These are phyloP conservation scores for Gavia stellata DNA, from an alignment of 2,113 vertebrate genomes.

Conservation along the genomic window DNA sequence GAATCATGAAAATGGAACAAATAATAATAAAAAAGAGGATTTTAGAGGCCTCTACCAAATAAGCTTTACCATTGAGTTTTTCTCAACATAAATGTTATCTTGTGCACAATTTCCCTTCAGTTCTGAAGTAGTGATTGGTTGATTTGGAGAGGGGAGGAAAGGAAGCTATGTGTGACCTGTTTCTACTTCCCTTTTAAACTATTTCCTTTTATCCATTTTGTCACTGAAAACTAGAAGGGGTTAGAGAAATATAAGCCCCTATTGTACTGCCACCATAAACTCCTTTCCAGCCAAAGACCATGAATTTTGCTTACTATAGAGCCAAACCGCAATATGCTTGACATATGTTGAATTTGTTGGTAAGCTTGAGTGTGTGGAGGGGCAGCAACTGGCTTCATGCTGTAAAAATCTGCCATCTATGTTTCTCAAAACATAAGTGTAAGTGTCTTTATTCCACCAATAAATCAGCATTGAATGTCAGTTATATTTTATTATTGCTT, in stretches of 20 bases:
- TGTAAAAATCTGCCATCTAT: not conserved
- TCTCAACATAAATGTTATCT: not conserved
- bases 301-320: not conserved
- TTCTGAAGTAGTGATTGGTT: not conserved
- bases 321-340: not conserved
- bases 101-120: not conserved
- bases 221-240: not conserved
- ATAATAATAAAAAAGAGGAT: not conserved
- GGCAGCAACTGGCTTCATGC: not conserved
- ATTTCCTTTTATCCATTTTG: not conserved
- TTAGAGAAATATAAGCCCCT: not conserved
- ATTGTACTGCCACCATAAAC: not conserved
- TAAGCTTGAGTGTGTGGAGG: not conserved
- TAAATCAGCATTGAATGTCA: not conserved
- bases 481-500: not conserved
- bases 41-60: not conserved
- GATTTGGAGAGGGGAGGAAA: not conserved
- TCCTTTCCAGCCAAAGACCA: not conserved
- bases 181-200: not conserved
- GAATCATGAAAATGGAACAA: not conserved
- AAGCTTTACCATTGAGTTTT: not conserved
- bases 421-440: not conserved
- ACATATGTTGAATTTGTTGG: not conserved
- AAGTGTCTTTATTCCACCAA: not conserved
- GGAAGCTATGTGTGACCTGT: rapidly evolving